Percentiles rank a stretch among this genome's conserved stretches.
Evolutionary conservation across 2,113 vertebrate species (phyloP).

Genomic region (Dinomys branickii): DNA sequence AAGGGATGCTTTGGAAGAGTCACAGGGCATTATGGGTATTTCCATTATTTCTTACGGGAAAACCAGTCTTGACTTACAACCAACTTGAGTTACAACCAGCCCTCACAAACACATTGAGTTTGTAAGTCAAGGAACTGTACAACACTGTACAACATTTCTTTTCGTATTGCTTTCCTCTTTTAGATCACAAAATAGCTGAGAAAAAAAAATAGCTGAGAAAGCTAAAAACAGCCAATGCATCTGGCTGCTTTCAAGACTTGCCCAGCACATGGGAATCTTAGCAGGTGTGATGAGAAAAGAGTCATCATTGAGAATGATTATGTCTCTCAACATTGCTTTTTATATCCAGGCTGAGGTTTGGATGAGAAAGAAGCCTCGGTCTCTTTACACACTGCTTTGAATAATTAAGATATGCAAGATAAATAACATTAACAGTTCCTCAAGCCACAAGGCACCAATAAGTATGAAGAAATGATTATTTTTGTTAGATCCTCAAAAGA

Average conservation of each 20-base stretch:
- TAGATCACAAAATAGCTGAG: neutral
- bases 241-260: neutral
- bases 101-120: neutral
- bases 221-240: neutral
- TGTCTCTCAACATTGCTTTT: neutral
- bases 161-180: neutral
- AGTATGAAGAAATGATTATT: neutral
- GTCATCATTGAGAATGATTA: neutral
- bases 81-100: neutral
- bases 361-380: neutral
- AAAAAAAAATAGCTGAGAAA: neutral
- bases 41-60: neutral
- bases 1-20: neutral
- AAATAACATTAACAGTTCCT: constrained; percentile 11
- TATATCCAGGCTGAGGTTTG: neutral
- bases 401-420: neutral
- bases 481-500: constrained; percentile 10
- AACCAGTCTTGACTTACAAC: neutral
- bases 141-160: neutral
- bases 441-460: neutral
- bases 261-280: neutral
- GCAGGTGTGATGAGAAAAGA: neutral
- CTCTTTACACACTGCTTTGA: neutral
- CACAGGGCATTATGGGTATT: neutral
- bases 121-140: no score